Conservation (phyloP, 2,797 vertebrate genomes). For the Ctenopoma multispine region DNA sequence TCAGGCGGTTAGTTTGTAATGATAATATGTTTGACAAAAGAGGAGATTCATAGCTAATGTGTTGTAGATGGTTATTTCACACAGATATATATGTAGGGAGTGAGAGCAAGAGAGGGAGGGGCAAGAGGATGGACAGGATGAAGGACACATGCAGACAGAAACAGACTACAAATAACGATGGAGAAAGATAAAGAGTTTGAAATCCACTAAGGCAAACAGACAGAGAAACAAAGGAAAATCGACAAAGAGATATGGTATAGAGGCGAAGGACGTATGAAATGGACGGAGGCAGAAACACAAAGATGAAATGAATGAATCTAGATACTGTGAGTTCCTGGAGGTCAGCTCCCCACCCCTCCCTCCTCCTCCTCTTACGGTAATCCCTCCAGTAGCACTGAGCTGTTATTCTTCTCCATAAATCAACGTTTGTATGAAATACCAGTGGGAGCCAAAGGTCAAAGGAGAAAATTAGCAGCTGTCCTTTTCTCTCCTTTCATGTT, state of each 20-base stretch:
- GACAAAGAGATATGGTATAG: constrained; percentile 30
- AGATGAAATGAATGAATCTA: constrained; percentile 56
- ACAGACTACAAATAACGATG: constrained; percentile 45
- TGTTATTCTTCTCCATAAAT: constrained; percentile 80
- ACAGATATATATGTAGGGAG: background rate
- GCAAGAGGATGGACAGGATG: constrained; percentile 23
- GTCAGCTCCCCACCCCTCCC: constrained; percentile 42
- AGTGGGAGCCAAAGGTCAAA: constrained; percentile 83
- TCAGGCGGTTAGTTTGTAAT: constrained; percentile 19
- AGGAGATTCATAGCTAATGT: background rate
- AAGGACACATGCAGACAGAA: constrained; percentile 43
- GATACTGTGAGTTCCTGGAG: constrained; percentile 46
- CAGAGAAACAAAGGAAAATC: constrained; percentile 41
- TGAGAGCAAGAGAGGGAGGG: background rate
- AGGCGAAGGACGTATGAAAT: constrained; percentile 47
- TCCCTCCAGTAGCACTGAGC: constrained; percentile 75
- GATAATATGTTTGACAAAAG: constrained; percentile 19
- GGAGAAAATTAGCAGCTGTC: constrained; percentile 84
- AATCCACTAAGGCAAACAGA: constrained; percentile 38
- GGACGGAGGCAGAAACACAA: constrained; percentile 49
- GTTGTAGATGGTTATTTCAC: background rate
- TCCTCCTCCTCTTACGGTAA: constrained; percentile 61
- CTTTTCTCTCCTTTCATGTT: constrained; percentile 83
- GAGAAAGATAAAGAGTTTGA: constrained; percentile 36
- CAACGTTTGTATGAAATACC: constrained; percentile 81